Base-by-base conservation (phyloP, 2,888 invertebrate genomes). In the Callyntrura guangdongensis region DNA sequence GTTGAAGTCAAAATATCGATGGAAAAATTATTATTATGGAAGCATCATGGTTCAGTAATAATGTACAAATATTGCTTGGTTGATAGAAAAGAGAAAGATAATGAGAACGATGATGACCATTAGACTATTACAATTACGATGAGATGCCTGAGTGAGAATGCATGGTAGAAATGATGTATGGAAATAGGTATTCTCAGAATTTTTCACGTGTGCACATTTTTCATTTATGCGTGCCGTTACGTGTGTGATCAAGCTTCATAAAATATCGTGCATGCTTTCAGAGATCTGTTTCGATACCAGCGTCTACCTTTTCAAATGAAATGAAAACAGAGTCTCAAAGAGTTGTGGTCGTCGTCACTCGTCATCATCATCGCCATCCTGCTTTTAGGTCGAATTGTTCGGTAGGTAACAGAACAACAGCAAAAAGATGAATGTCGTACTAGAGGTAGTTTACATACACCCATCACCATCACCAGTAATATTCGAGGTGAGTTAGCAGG, bases 21-120 rank as follows among this genome's bases (percentile, higher is more conserved):
- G 20, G 72, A 72, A 47, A 72, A 72, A 36, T 72, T 72, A 72
- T 72, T 72, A 72, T 69, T 64, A 64, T 64, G 64, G 36, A 36
- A 6, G 36, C 64, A 64, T 64, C 22, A 20, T 64, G 22, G 64
- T 25, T 9, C 64, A 64, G 36, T 36, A 36, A 64, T 64, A 22
- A 64, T 64, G 36, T 36, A 36, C 20, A 22, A 22, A 64, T 64
- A 64, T 64, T 64, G 1, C 11, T 22, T 36, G 36, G 3, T 36
- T 36, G 36, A 36, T 36, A 36, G 36, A 36, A 36, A 36, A 36
- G 36, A 36, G 36, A 6, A 36, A 36, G 36, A 36, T 36, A 6
- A 36, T 36, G 36, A 36, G 2, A 6, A 2, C 36, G 22, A 14
- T 53, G 53, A 53, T 53, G n/a, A n/a, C n/a, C n/a, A n/a, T n/a